Evolutionary conservation across 2,113 vertebrate genomes (phyloP).

Genomic region (Epinephelus lanceolatus): DNA sequence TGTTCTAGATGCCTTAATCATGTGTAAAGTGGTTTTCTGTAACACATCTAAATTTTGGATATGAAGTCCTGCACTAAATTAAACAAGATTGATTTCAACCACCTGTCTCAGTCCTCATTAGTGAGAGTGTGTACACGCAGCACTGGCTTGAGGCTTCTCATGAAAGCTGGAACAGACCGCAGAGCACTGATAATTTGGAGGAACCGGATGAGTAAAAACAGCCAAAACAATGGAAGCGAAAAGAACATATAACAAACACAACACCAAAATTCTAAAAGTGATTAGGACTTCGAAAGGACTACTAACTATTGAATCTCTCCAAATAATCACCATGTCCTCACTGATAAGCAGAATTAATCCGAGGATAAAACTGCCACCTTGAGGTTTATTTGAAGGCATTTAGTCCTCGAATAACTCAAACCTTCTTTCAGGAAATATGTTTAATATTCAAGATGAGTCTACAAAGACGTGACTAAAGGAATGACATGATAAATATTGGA

Average conservation of each 20-base stretch:
- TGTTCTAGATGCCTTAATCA: neutral
- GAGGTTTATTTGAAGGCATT: neutral
- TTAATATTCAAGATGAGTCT: neutral
- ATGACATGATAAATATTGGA: neutral
- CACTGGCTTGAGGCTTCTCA: conserved; percentile 13
- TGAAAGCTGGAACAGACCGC: conserved; percentile 20
- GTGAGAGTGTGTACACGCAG: conserved; percentile 9
- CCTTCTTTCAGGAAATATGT: neutral
- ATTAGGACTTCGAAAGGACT: neutral
- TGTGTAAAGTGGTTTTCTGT: conserved; percentile 12
- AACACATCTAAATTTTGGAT: conserved; percentile 23
- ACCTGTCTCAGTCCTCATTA: conserved; percentile 49
- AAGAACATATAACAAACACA: conserved; percentile 1
- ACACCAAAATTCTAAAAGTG: neutral
- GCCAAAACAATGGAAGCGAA: neutral
- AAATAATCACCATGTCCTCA: neutral
- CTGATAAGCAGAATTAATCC: neutral
- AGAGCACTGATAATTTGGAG: conserved; percentile 13
- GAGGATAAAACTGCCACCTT: conserved; percentile 2
- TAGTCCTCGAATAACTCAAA: neutral
- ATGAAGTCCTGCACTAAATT: conserved; percentile 15
- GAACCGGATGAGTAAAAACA: neutral
- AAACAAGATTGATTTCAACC: conserved; percentile 47
- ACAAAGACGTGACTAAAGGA: neutral
- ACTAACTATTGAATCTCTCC: neutral